These are phyloP conservation scores for Nicator chloris DNA, from an alignment of 2,113 vertebrate species.

Conservation along the genomic window DNA sequence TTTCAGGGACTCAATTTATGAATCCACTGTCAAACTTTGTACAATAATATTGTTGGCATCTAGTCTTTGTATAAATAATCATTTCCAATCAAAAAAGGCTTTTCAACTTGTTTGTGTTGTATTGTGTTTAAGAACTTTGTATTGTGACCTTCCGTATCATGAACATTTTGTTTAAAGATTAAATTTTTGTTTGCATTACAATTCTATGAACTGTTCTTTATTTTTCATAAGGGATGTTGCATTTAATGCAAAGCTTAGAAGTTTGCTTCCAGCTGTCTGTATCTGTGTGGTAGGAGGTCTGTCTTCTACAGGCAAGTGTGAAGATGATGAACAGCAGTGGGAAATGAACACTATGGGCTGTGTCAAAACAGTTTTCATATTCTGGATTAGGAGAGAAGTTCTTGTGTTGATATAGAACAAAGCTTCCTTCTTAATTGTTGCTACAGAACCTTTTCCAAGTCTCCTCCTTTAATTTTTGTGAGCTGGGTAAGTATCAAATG, in stretches of 20 bases:
- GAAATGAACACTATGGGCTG: not conserved
- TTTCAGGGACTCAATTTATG: not conserved
- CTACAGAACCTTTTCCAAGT: not conserved
- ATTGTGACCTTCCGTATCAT: constrained; percentile 24
- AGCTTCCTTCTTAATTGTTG: not conserved
- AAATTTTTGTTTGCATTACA: constrained; percentile 62
- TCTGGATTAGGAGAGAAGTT: not conserved
- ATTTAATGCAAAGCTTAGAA: not conserved
- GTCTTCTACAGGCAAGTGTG: not conserved
- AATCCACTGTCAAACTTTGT: constrained; percentile 19
- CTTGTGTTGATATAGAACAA: not conserved
- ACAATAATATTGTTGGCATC: not conserved
- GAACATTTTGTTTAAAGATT: constrained; percentile 44
- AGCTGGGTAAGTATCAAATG: not conserved
- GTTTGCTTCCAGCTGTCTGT: not conserved
- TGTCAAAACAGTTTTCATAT: not conserved
- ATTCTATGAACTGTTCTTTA: constrained; percentile 46
- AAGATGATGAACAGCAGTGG: not conserved
- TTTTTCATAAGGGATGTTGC: not conserved
- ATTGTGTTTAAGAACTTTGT: constrained; percentile 33
- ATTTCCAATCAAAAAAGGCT: constrained; percentile 20
- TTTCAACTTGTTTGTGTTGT: constrained; percentile 43
- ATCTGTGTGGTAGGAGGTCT: not conserved
- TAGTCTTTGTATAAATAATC: constrained; percentile 41
- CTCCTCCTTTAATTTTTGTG: not conserved